phyloP scores from a whole-genome alignment of 2,888 invertebrate genomes.

The Trachelus tabidus region DNA sequence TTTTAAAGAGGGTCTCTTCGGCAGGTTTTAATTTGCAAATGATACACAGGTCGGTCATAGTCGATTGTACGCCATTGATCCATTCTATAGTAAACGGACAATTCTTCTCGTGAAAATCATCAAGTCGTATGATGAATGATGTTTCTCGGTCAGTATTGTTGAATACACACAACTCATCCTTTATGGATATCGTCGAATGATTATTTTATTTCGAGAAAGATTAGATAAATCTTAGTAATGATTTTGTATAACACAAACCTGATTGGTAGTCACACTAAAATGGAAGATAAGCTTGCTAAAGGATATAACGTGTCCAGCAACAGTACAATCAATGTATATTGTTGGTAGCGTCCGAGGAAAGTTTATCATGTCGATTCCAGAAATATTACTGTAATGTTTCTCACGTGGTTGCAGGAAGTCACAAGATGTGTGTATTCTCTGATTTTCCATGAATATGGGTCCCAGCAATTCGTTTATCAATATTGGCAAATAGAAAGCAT shows the following conservation, averaged over 20 bases:
- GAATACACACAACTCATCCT: constrained; percentile 21
- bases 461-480: constrained; percentile 72
- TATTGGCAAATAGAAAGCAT: constrained; percentile 72
- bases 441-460: constrained; percentile 65
- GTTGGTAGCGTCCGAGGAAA: constrained; percentile 33
- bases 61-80: constrained; percentile 34
- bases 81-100: constrained; percentile 50
- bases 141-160: constrained; percentile 35
- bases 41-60: constrained; percentile 29
- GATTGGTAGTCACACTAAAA: constrained; percentile 27
- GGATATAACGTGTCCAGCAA: constrained; percentile 32
- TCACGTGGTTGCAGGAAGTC: constrained; percentile 33
- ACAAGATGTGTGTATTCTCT: constrained; percentile 29
- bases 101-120: constrained; percentile 34
- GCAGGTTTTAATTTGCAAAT: constrained; percentile 41
- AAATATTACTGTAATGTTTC: constrained; percentile 11
- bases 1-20: constrained; percentile 41
- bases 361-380: constrained; percentile 6
- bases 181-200: background rate
- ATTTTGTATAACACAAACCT: constrained; percentile 24
- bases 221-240: background rate
- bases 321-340: constrained; percentile 38
- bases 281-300: constrained; percentile 40
- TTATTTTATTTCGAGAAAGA: background rate
- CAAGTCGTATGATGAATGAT: constrained; percentile 49